Evolutionary conservation across 2,888 invertebrate genomes (phyloP), one percentile per base, ranked within the genome.

Genomic region (Pterostichus niger): DNA sequence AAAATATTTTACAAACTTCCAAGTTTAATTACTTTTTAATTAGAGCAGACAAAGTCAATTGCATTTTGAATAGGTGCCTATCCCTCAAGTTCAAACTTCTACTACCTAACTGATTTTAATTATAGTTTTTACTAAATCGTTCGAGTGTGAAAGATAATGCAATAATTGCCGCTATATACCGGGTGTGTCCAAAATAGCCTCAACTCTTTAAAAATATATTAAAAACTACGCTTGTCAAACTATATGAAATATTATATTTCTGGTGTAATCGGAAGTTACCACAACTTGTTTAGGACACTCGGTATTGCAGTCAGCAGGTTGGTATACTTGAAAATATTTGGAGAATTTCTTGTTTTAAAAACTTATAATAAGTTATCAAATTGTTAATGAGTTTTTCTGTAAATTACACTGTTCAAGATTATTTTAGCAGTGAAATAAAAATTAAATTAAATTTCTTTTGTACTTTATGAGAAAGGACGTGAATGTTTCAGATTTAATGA

Each of bases 401-500:
- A 56, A 56, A 17, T 56, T 56, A 2, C n/a, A 49, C 5, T n/a
- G 56, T 10, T 2, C 3, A 56, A 71, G 44, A 44, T 71, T 71
- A 71, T 15, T 71, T 40, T 71, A 6, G 4, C 17, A 71, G 71
- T 13, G 46, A 71, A 44, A 71, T 71, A 71, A 71, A 71, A 71
- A 71, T 71, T 40, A 64, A 64, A 64, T 64, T 31, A 44, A 71
- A 71, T 71, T 71, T 71, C 71, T 71, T 71, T 44, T 71, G 13
- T 71, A 44, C 13, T 68, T 64, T 80, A 68, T 80, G 44, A 44
- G 68, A 52, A 24, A 49, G 31, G 80, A 68, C 68, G 80, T 59
- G 59, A 61, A 78, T 78, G 61, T 44, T 59, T 31, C 33, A 64
- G 68, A 80, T 80, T 80, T 80, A 68, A 80, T 80, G 80, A 80